Evolutionary conservation across 2,888 invertebrate genomes (phyloP), one percentile per base, ranked within the genome.

Genomic region (Brenthis daphne): DNA sequence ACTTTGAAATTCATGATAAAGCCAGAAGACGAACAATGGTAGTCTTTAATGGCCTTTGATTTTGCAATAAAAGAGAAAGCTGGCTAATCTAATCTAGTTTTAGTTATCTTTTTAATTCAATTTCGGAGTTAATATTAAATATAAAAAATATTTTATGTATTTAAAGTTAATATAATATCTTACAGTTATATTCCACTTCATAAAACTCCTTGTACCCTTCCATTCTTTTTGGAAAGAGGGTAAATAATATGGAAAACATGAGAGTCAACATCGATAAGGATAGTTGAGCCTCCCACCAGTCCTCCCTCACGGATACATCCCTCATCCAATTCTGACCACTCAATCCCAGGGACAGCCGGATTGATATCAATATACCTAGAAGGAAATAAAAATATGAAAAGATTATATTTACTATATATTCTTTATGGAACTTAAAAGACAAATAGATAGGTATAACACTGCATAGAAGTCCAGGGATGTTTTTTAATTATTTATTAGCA

Each of bases 231-330:
- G 90, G 90, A 78, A 90, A 91, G 48, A 91, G 77, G 1, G 82
- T 82, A 79, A 87, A 91, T 12, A 90, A 83, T 0, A 89, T 64
- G 0, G 86, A 82, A 64, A 91, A 90, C 89, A 90, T 88, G 64
- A 90, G 78, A 0, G 85, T 86, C 20, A 92, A 80, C 82, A 86
- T 84, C 51, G 85, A 80, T 56, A 91, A 73, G 2, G 87, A 85
- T 5, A 90, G 72, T n/a, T 90, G 91, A 0, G 88, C 82, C 72
- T 83, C 76, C 88, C 88, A 91, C 92, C 92, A 92, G 76, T 86
- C 84, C 2, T 83, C 82, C 1, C 82, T 68, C 43, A 80, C 74
- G 0, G 89, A 85, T 56, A 78, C 76, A 2, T 82, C 73, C 1
- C 78, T 77, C 69, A 92, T 78, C 90, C 89, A 90, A 76, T 79